phyloP scores from a whole-genome alignment of 1,140 invertebrate species.

The Sarcophaga peregrina region DNA sequence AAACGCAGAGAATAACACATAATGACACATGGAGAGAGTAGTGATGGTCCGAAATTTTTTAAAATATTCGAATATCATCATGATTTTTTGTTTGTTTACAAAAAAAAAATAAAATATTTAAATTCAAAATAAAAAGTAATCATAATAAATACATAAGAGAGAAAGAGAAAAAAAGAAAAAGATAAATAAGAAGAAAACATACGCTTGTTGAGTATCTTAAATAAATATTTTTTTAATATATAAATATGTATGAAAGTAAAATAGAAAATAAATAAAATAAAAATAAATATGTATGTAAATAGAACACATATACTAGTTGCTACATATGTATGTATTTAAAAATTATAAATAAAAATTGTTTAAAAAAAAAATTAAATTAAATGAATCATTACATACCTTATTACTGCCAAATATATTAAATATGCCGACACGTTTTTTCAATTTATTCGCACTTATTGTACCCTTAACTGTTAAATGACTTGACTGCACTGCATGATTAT shows the following conservation, averaged over 20 bases:
- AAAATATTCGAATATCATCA: too few relatives aligned
- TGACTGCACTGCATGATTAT: constrained; percentile 66
- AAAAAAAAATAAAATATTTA: not conserved
- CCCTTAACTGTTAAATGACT: constrained; percentile 83
- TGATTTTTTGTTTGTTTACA: not conserved
- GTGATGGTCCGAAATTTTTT: too few relatives aligned
- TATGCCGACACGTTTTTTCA: constrained; percentile 89
- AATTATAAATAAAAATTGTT: too few relatives aligned
- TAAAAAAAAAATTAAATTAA: constrained; percentile 42
- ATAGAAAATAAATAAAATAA: constrained; percentile 51
- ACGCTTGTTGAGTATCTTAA: constrained; percentile 30
- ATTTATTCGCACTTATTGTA: constrained; percentile 84
- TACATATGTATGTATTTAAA: not conserved
- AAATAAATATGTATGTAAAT: constrained; percentile 54
- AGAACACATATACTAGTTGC: constrained; percentile 32
- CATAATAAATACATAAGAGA: not conserved
- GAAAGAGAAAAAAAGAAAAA: constrained; percentile 3
- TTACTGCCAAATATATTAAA: constrained; percentile 92
- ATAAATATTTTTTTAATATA: too few relatives aligned
- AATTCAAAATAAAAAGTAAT: not conserved
- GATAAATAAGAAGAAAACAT: constrained; percentile 16
- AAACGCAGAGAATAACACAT: too few relatives aligned
- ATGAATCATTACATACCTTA: constrained; percentile 78
- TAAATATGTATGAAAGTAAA: not conserved
- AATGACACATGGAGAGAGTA: too few relatives aligned